phyloP scores from a whole-genome alignment of 2,797 vertebrate species.

The Cichlasoma orientale region DNA sequence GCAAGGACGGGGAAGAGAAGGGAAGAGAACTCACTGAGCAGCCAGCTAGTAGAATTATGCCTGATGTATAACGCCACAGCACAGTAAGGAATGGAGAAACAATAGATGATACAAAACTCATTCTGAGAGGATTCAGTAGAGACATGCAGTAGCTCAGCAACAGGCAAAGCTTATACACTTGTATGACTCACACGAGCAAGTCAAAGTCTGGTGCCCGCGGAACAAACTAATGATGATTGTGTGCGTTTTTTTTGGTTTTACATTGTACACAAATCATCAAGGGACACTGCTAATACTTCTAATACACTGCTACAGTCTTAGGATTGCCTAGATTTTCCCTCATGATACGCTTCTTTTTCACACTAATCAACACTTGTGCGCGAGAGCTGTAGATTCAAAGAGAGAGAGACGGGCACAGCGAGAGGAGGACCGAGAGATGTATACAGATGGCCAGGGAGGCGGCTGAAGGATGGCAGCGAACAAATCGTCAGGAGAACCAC shows the following conservation, averaged over 20 bases:
- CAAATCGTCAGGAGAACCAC: conserved; percentile 65
- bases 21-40: conserved; percentile 23
- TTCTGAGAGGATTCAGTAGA: conserved; percentile 19
- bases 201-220: conserved; percentile 13
- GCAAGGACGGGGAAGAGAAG: conserved; percentile 48
- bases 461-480: conserved; percentile 59
- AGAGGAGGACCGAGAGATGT: conserved; percentile 56
- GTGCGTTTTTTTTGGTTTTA: conserved; percentile 11
- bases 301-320: conserved; percentile 22
- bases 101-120: conserved; percentile 15
- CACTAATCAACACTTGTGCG: conserved; percentile 72
- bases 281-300: conserved; percentile 38
- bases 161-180: conserved; percentile 21
- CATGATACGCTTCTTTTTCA: conserved; percentile 58
- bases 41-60: conserved; percentile 32
- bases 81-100: conserved; percentile 37
- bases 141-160: conserved; percentile 26
- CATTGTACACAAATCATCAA: conserved; percentile 39
- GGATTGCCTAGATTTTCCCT: conserved; percentile 15
- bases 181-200: conserved; percentile 20
- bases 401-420: conserved; percentile 38
- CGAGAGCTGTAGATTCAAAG: conserved; percentile 29
- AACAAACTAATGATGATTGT: conserved; percentile 19
- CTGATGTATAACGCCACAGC: not conserved
- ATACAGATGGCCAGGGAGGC: conserved; percentile 72